Conservation (phyloP, 2,797 vertebrate genomes). For the Microctenopoma steveboyesi region DNA sequence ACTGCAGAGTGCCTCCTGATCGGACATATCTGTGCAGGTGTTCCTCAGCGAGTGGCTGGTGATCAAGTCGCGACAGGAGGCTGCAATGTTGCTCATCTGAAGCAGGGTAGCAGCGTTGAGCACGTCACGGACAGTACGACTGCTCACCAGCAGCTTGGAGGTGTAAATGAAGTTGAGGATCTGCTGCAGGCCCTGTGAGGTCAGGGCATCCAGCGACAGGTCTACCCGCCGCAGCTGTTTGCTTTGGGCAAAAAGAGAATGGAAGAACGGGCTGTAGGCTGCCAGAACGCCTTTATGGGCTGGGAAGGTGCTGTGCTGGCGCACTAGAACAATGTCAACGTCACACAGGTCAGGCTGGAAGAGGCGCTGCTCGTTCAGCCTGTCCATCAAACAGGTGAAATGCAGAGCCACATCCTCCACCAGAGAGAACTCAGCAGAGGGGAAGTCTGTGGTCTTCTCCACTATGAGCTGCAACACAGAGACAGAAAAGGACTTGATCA, state of each 20-base stretch:
- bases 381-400: conserved; percentile 98
- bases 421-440: conserved; percentile 93
- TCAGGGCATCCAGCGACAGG: conserved; percentile 93
- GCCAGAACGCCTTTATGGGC: conserved; percentile 98
- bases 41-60: conserved; percentile 89
- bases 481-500: conserved; percentile 1
- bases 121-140: conserved; percentile 92
- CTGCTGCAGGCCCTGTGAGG: conserved; percentile 94
- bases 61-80: conserved; percentile 94
- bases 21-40: conserved; percentile 82
- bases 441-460: conserved; percentile 95
- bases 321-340: conserved; percentile 95
- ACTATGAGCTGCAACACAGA: conserved; percentile 89
- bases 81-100: conserved; percentile 95
- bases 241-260: conserved; percentile 96
- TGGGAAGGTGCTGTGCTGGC: conserved; percentile 93
- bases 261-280: conserved; percentile 98
- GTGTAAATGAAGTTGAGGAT: conserved; percentile 99
- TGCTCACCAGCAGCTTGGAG: conserved; percentile 94
- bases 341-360: conserved; percentile 96
- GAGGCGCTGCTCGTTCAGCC: conserved; percentile 95
- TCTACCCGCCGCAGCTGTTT: conserved; percentile 95
- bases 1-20: conserved; percentile 76
- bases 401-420: conserved; percentile 96
- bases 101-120: conserved; percentile 93